Evolutionary conservation across 2,888 invertebrate species (phyloP).

Genomic region (Cantharis nigra): DNA sequence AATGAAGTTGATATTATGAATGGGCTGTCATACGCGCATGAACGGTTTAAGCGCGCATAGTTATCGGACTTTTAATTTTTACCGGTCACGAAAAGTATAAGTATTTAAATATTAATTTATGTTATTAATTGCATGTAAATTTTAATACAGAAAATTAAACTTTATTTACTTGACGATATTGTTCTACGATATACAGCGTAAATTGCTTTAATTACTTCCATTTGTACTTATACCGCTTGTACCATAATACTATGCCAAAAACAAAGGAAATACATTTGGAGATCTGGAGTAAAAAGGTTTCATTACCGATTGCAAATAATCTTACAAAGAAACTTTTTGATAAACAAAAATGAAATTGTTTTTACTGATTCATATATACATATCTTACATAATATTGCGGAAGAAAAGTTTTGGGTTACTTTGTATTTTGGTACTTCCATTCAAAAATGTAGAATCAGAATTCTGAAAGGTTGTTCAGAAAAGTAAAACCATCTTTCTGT

Average conservation of each 20-base stretch:
- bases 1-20: constrained; percentile 51
- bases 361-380: too few relatives aligned
- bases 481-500: too few relatives aligned
- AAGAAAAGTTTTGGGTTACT: too few relatives aligned
- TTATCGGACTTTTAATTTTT: constrained; percentile 44
- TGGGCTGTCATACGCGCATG: constrained; percentile 49
- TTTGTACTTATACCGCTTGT: too few relatives aligned
- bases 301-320: too few relatives aligned
- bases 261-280: neutral
- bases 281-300: too few relatives aligned
- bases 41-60: constrained; percentile 38
- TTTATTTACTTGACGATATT: constrained; percentile 1
- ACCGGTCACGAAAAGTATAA: constrained; percentile 44
- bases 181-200: neutral
- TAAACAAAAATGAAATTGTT: too few relatives aligned
- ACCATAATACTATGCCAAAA: neutral
- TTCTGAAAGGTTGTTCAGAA: too few relatives aligned
- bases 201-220: neutral
- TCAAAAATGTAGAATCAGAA: too few relatives aligned
- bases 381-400: too few relatives aligned
- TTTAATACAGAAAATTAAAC: constrained; percentile 16
- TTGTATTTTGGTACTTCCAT: too few relatives aligned
- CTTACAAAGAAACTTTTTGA: too few relatives aligned
- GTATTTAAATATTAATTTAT: constrained; percentile 46
- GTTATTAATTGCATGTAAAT: constrained; percentile 39